phyloP scores from a whole-genome alignment of 2,797 vertebrate species.

The Neostethus bicornis region DNA sequence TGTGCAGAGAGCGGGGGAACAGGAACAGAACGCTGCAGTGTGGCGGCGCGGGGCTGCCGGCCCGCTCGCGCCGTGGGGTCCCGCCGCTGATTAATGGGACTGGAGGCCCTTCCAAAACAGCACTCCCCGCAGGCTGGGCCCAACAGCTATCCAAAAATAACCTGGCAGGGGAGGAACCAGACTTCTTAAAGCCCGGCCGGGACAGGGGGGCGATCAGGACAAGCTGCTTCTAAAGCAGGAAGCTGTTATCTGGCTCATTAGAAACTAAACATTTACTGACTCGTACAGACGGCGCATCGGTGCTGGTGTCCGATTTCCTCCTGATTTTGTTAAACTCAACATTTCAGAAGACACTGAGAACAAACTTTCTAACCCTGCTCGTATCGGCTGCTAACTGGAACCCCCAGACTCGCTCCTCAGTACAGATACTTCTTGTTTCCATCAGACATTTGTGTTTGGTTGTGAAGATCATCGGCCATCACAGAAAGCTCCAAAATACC shows the following conservation, averaged over 20 bases:
- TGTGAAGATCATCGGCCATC: background rate
- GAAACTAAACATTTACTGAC: conserved; percentile 50
- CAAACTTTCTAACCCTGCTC: background rate
- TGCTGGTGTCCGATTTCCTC: conserved; percentile 10
- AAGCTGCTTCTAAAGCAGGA: conserved; percentile 49
- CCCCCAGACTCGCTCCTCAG: background rate
- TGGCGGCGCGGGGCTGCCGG: conserved; percentile 84
- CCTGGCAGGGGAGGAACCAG: conserved; percentile 67
- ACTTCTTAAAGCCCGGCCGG: conserved; percentile 49
- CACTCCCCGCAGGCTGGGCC: conserved; percentile 78
- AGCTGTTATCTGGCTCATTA: conserved; percentile 63
- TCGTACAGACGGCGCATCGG: conserved; percentile 37
- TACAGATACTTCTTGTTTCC: background rate
- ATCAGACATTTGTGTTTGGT: background rate
- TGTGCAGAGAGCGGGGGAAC: conserved; percentile 84
- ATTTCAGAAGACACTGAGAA: conserved; percentile 1
- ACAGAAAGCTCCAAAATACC: too few species aligned
- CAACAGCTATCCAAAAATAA: conserved; percentile 85
- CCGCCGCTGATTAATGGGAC: conserved; percentile 94
- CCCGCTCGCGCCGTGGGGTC: conserved; percentile 83
- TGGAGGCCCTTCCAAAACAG: conserved; percentile 90
- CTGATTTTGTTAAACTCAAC: conserved; percentile 12
- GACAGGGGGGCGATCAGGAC: conserved; percentile 38
- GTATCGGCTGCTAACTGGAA: background rate
- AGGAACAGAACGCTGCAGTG: conserved; percentile 87